Percentiles rank a stretch among this genome's conserved stretches.
Conservation (phyloP, 2,888 invertebrate species). For the Drosophila rellima region DNA sequence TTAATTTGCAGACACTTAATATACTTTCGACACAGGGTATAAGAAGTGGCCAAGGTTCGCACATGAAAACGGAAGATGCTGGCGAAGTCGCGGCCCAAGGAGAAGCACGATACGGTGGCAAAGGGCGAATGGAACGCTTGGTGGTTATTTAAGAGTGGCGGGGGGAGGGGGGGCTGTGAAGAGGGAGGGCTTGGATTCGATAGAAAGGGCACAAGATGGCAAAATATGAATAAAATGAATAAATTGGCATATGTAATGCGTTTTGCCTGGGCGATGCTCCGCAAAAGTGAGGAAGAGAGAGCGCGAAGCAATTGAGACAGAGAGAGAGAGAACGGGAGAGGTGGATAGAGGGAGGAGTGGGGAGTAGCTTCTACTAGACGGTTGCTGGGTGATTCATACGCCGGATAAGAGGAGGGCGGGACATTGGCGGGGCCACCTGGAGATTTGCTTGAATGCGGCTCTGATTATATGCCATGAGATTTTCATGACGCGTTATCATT, state of each 20-base stretch:
- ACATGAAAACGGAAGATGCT: constrained; percentile 48
- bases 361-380: constrained; percentile 15
- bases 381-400: constrained; percentile 1
- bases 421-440: constrained; percentile 58
- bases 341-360: neutral
- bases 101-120: neutral
- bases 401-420: neutral
- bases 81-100: constrained; percentile 50
- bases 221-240: constrained; percentile 80
- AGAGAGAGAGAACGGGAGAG: neutral
- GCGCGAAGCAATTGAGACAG: neutral
- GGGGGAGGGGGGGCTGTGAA: neutral
- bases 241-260: constrained; percentile 80
- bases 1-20: neutral
- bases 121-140: constrained; percentile 7
- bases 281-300: neutral
- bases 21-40: constrained; percentile 7
- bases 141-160: neutral
- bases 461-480: constrained; percentile 76
- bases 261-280: constrained; percentile 51
- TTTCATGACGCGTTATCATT: constrained; percentile 65
- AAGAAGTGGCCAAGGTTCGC: constrained; percentile 66
- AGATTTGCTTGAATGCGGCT: constrained; percentile 72
- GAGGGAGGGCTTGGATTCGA: neutral
- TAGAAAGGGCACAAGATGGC: constrained; percentile 35